A percentile compares a stretch with the other conserved stretches of the same genome.
phyloP scores from a whole-genome alignment of 2,113 vertebrate genomes.

The Casuarius casuarius region DNA sequence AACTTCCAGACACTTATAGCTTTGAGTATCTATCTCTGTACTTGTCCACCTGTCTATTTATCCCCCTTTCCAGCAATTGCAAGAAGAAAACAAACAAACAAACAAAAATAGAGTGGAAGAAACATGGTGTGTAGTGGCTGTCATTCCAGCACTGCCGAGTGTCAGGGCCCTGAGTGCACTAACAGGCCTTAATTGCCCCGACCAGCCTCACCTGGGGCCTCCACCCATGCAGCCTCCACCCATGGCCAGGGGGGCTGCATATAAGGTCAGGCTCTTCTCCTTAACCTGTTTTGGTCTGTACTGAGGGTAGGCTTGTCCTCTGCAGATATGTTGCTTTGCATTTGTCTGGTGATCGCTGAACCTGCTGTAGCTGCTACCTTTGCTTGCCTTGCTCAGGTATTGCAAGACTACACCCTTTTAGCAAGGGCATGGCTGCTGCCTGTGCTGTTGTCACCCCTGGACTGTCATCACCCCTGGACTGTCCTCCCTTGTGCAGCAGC shows the following conservation, averaged over 20 bases:
- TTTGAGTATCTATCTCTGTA: background rate
- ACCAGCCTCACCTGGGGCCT: background rate
- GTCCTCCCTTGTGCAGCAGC: background rate
- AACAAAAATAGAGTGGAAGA: background rate
- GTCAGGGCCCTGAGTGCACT: background rate
- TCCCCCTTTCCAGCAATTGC: background rate
- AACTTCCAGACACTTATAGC: background rate
- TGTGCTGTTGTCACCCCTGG: background rate
- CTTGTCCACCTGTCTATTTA: background rate
- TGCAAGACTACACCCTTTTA: accelerated
- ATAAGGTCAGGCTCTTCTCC: background rate
- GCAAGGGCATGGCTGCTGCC: background rate
- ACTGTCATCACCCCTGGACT: too few relatives aligned
- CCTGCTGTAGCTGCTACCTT: accelerated
- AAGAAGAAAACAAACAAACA: background rate
- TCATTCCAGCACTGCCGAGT: background rate
- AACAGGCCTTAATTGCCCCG: background rate
- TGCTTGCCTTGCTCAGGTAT: background rate
- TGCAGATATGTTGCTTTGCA: background rate
- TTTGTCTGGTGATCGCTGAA: background rate
- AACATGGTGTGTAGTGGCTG: background rate
- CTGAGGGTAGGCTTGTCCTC: accelerated
- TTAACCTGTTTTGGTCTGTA: accelerated
- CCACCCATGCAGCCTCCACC: too few relatives aligned
- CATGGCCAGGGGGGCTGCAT: background rate